These are phyloP conservation scores for Scaptomyza montana DNA, from an alignment of 1,140 invertebrate genomes.

Conservation along the genomic window DNA sequence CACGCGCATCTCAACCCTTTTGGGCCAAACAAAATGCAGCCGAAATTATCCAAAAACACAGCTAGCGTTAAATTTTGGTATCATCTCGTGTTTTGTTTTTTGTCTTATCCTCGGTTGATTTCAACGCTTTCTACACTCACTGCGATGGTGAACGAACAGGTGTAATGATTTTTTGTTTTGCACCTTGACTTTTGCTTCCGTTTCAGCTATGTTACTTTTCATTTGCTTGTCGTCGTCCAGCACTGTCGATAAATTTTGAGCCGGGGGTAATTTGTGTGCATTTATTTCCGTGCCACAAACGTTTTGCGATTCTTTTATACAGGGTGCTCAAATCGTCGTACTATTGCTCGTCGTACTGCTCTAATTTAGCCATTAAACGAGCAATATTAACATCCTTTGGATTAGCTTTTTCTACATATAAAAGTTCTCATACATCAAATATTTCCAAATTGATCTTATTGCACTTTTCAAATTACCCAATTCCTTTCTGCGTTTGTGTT, in stretches of 20 bases:
- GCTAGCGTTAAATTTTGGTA: constrained; percentile 53
- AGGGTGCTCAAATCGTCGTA: constrained; percentile 38
- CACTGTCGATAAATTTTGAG: constrained; percentile 59
- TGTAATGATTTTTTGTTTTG: constrained; percentile 73
- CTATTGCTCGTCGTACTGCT: not conserved
- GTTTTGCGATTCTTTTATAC: constrained; percentile 29
- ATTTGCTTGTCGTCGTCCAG: constrained; percentile 3
- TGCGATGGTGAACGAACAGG: constrained; percentile 54
- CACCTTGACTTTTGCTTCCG: constrained; percentile 80
- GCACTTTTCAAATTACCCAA: constrained; percentile 27
- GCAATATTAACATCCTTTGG: constrained; percentile 10
- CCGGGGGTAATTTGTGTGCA: constrained; percentile 59
- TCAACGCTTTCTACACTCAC: constrained; percentile 78
- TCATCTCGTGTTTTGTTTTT: constrained; percentile 23
- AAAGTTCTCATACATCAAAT: not conserved
- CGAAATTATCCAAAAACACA: constrained; percentile 45
- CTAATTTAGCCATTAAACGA: constrained; percentile 7
- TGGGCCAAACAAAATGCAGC: constrained; percentile 11
- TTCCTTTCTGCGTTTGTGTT: constrained; percentile 33
- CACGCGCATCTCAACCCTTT: constrained; percentile 54
- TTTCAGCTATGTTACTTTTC: constrained; percentile 17
- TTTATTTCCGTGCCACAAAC: constrained; percentile 52
- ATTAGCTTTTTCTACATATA: constrained; percentile 23
- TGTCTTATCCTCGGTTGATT: constrained; percentile 46
- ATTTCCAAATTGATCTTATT: not conserved